phyloP scores from a whole-genome alignment of 2,113 vertebrate genomes.

The Mormoops blainvillei region DNA sequence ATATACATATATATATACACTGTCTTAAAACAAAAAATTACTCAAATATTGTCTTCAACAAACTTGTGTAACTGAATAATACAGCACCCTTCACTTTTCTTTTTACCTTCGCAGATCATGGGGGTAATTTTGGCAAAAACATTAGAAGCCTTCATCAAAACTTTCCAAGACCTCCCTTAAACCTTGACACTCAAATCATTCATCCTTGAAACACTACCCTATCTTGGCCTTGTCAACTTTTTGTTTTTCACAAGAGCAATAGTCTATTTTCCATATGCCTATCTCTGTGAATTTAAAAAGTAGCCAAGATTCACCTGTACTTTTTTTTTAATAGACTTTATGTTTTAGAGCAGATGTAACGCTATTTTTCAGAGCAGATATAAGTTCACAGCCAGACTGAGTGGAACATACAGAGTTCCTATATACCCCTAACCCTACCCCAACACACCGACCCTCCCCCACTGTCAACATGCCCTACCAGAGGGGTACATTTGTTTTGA shows the following conservation, averaged over 20 bases:
- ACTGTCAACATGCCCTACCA: neutral
- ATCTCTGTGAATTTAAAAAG: neutral
- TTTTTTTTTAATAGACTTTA: neutral
- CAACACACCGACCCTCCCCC: neutral
- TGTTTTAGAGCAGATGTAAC: neutral
- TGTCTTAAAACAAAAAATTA: neutral
- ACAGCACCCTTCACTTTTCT: neutral
- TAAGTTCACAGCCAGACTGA: neutral
- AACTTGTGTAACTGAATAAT: neutral
- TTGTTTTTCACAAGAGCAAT: neutral
- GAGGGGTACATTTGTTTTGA: neutral
- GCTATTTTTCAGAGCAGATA: neutral
- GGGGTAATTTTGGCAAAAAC: neutral
- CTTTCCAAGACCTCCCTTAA: neutral
- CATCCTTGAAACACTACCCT: neutral
- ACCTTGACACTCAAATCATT: neutral
- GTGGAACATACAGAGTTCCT: neutral
- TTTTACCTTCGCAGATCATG: neutral
- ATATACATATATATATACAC: neutral
- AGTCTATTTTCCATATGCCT: neutral
- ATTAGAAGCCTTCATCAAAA: neutral
- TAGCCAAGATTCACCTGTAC: neutral
- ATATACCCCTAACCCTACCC: neutral
- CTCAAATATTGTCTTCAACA: neutral
- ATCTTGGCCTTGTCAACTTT: neutral